Base-by-base conservation (phyloP, 2,888 invertebrate genomes). In the Tuberolachnus salignus region DNA sequence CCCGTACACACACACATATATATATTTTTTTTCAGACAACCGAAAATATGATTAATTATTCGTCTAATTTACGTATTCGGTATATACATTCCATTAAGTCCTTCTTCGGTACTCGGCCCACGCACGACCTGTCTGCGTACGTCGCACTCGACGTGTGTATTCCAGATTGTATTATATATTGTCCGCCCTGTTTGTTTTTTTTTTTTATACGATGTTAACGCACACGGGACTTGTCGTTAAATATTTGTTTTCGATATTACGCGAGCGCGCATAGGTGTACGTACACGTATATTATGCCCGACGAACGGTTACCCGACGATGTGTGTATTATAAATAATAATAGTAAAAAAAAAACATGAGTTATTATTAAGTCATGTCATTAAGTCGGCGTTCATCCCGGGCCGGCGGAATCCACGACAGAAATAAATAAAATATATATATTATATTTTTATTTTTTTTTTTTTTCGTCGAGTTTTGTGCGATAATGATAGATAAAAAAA, bases 41-140 rank as follows among this genome's bases (percentile, higher is more conserved):
- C 1, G 13, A 70, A 70, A 70, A 70, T 3, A 70, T 44, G 70
- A 70, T 70, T 51, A 55, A 70, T 70, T 44, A 55, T 70, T 55
- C 44, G 21, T 57, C n/a, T 44, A n/a, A 42, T 55, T 55, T 42
- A 21, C 44, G 16, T 13, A 21, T 57, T 44, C 23, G 44, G 44
- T 55, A 70, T 57, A 55, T 57, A 57, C 70, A 16, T 55, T 70
- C 70, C 55, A 57, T 70, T 44, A 34, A 34, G 34, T 34, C 34
- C 34, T 34, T n/a, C 34, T 6, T 6, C 13, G n/a, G 14, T 55
- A 21, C 69, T 70, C 16, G 55, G 70, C 70, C 70, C 70, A 57
- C 70, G 55, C 44, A 44, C 21, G 44, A 55, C 16, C 70, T 21
- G 42, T 34, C 42, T 70, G 55, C n/a, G n/a, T 55, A 55, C 55